phyloP scores from a whole-genome alignment of 2,797 vertebrate genomes.

The Phyllotis vaccarum region DNA sequence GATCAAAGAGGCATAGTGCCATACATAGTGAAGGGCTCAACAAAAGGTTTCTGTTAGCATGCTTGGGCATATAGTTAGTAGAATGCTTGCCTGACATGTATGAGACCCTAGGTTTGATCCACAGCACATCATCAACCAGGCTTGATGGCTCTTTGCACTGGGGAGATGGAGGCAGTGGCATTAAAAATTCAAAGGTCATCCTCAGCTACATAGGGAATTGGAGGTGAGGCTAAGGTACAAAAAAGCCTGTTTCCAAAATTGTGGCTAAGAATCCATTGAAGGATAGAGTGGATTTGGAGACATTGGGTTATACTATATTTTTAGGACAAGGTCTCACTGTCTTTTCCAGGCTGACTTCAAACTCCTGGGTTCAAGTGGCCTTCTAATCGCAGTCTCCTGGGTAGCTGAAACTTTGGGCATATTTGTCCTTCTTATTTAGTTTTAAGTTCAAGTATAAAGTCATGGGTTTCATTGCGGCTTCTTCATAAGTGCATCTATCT shows the following conservation, averaged over 20 bases:
- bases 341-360: not conserved
- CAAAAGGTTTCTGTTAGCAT: not conserved
- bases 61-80: not conserved
- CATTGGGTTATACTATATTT: not conserved
- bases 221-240: not conserved
- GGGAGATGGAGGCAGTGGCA: not conserved
- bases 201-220: not conserved
- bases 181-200: not conserved
- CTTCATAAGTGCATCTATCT: not conserved
- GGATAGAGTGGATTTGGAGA: constrained; percentile 8
- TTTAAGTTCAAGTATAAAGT: not conserved
- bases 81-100: not conserved
- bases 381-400: not conserved
- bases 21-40: constrained; percentile 3
- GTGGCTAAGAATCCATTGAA: not conserved
- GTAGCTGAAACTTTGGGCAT: not conserved
- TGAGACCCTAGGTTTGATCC: not conserved
- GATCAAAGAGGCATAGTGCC: not conserved
- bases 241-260: not conserved
- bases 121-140: not conserved
- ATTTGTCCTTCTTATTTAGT: not conserved
- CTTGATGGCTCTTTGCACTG: not conserved
- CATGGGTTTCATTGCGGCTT: not conserved
- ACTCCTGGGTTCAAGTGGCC: not conserved
- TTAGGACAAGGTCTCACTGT: not conserved